Evolutionary conservation across 1,140 invertebrate genomes (phyloP).

Genomic region (Drosophila takahashii): DNA sequence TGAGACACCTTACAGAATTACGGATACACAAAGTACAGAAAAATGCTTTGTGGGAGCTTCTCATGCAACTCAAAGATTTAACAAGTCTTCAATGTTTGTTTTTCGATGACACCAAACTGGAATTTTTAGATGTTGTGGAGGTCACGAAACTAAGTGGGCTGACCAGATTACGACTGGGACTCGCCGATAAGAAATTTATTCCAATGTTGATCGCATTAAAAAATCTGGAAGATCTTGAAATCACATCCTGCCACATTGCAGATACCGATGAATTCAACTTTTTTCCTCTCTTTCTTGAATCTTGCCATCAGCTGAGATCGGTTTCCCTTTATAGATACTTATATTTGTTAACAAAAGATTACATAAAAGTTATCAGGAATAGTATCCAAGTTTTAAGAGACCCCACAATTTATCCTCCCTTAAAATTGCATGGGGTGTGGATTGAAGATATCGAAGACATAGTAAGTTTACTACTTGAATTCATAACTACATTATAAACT

Average conservation of each 20-base stretch:
- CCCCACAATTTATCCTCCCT: no score
- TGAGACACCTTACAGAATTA: background rate
- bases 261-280: background rate
- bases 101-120: background rate
- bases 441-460: no score
- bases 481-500: no score
- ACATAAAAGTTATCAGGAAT: no score
- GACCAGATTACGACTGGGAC: background rate
- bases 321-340: no score
- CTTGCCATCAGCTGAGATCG: no score
- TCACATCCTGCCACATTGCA: constrained; percentile 7
- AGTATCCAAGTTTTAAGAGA: no score
- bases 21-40: background rate
- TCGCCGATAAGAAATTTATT: background rate
- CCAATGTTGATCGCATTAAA: background rate
- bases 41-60: background rate
- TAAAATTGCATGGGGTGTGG: no score
- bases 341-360: no score
- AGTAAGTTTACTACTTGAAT: no score
- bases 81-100: background rate
- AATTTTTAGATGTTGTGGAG: background rate
- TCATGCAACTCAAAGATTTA: background rate
- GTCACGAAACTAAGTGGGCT: background rate
- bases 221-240: background rate
- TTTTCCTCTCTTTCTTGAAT: constrained; percentile 1